Base-by-base conservation (phyloP, 2,113 vertebrate species). In the Heloderma charlesbogerti region DNA sequence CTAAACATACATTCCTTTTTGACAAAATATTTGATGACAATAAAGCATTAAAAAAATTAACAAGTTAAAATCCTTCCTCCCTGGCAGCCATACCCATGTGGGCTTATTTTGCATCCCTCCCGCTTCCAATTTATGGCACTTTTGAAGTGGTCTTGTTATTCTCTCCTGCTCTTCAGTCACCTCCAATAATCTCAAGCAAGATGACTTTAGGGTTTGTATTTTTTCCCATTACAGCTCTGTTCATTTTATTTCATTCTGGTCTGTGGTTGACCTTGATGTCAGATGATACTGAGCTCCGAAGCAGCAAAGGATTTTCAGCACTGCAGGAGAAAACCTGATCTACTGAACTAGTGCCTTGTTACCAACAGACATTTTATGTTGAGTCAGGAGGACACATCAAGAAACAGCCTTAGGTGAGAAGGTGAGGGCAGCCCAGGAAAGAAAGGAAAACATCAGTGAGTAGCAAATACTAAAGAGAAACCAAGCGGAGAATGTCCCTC, bases 261-360 rank as follows among this genome's bases (percentile, higher is more conserved):
- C 0, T 27, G 1, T 74, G 71, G 37, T n/a, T 4, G 60, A 88
- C 34, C 37, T 63, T 18, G 18, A 12, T 80, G 2, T 92, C 82
- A 92, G 67, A 84, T 2, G 63, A 72, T 22, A 48, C 57, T 13
- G 31, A 45, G 15, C 29, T 7, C 16, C 22, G 40, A 74, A 91
- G 2, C 8, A 40, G n/a, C 16, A 79, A 88, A 91, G 34, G 80
- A 54, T 86, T 93, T 90, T 72, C 93, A 45, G 4, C 22, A 34
- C 12, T 15, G 7, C 25, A 80, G 40, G 74, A 90, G n/a, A 89
- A 69, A 95, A 37, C 12, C 45, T 91, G 71, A 75, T 4, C 20
- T 48, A n/a, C 0, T 5, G 15, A 89, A 69, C 16, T 22, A 54
- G 40, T 31, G 89, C 8, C 18, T 66, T 37, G 4, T 60, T 86